Evolutionary conservation across 2,888 invertebrate species (phyloP).

Genomic region (Calliscelio sp.): DNA sequence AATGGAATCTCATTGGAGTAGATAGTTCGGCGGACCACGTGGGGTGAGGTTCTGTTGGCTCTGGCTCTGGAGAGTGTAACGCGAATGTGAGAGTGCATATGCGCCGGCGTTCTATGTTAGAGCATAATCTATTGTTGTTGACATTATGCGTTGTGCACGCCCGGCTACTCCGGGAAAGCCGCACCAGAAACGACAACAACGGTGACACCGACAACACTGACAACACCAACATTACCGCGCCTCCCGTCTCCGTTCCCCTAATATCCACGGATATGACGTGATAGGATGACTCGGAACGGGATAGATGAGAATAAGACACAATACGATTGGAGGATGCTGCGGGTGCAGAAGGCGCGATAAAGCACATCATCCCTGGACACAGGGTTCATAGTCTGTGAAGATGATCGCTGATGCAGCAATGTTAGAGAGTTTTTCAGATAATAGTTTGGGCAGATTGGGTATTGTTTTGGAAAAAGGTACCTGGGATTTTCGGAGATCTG

Average conservation of each 20-base stretch:
- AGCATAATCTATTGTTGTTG: constrained; percentile 86
- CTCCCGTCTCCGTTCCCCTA: constrained; percentile 8
- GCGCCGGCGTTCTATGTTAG: constrained; percentile 80
- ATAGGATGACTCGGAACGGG: constrained; percentile 52
- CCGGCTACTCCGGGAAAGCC: constrained; percentile 74
- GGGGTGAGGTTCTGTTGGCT: constrained; percentile 78
- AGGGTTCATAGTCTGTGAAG: constrained; percentile 10
- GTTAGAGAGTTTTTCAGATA: too few relatives aligned
- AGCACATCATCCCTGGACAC: constrained; percentile 48
- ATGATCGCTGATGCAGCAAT: too few relatives aligned
- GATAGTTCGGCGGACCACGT: constrained; percentile 83
- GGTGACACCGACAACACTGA: constrained; percentile 79
- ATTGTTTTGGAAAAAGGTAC: too few relatives aligned
- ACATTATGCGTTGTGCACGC: constrained; percentile 85
- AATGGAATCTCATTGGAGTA: constrained; percentile 86
- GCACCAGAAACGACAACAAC: constrained; percentile 82
- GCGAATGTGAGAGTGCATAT: constrained; percentile 76
- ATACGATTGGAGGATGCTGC: constrained; percentile 41
- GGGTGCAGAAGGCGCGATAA: constrained; percentile 42
- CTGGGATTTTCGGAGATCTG: too few relatives aligned
- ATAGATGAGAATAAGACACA: constrained; percentile 62
- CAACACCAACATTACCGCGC: constrained; percentile 75
- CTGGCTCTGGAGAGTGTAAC: constrained; percentile 73
- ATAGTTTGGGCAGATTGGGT: too few relatives aligned
- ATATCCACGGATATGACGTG: constrained; percentile 43